A percentile compares a stretch with the other conserved stretches of the same genome.
These are phyloP conservation scores for Lepidostoma basale DNA, from an alignment of 1,140 invertebrate species.

Conservation along the genomic window DNA sequence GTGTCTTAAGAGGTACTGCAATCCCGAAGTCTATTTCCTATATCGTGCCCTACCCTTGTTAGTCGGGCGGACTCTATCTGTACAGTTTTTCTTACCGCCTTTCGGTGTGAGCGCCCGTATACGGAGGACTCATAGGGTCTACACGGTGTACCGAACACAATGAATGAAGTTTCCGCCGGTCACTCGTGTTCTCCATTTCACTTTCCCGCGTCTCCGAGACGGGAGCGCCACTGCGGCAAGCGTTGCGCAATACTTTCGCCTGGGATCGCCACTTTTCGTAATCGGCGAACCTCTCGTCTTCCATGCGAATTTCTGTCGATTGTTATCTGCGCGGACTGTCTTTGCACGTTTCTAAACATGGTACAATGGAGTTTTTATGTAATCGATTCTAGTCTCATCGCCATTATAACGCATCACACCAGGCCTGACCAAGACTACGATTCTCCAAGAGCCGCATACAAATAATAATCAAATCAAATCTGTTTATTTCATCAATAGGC, in stretches of 20 bases:
- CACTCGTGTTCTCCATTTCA: conserved; percentile 15
- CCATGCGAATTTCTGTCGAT: conserved; percentile 14
- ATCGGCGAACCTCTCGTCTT: not conserved
- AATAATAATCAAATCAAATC: too few species aligned
- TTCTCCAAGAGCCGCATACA: too few species aligned
- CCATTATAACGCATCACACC: not conserved
- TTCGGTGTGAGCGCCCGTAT: too few species aligned
- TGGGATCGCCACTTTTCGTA: not conserved
- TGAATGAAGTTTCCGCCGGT: conserved; percentile 21
- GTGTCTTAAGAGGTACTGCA: too few species aligned
- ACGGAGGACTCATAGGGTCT: too few species aligned
- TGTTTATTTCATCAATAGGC: too few species aligned
- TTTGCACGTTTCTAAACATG: not conserved
- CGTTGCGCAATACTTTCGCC: conserved; percentile 18
- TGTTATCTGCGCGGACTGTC: not conserved
- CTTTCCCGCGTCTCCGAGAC: conserved; percentile 9
- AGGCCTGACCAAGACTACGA: too few species aligned
- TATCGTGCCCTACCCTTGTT: too few species aligned
- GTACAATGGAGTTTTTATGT: not conserved
- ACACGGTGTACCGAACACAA: conserved; percentile 23
- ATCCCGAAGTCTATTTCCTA: too few species aligned
- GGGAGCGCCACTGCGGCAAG: too few species aligned
- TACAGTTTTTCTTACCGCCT: too few species aligned
- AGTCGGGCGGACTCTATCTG: too few species aligned
- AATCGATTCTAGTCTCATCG: conserved; percentile 10